Conservation (phyloP, 2,888 invertebrate species). For the Acanthosepion pharaonis region DNA sequence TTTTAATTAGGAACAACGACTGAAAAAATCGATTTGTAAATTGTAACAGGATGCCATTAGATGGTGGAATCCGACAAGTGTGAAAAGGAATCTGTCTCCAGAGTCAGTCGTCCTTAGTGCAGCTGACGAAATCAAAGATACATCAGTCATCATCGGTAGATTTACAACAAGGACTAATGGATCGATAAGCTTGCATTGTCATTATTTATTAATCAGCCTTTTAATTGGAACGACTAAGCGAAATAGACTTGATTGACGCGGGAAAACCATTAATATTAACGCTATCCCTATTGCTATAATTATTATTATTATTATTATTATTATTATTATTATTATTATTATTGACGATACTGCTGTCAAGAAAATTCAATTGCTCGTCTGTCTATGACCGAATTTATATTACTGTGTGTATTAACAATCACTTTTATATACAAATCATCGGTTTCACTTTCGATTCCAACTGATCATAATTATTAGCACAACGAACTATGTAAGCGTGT, state of each 20-base stretch:
- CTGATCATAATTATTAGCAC: no score
- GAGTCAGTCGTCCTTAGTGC: background rate
- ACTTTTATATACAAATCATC: background rate
- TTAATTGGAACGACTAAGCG: slow-evolving; percentile 14
- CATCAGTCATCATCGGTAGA: background rate
- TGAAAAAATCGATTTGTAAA: background rate
- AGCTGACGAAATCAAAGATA: background rate
- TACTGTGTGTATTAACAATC: background rate
- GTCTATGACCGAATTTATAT: background rate
- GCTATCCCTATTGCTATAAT: background rate
- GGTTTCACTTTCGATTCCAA: no score
- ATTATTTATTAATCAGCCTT: background rate
- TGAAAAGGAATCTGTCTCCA: background rate
- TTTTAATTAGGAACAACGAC: background rate
- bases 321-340: background rate
- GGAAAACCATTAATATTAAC: background rate
- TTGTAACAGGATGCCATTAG: background rate
- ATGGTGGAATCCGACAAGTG: background rate
- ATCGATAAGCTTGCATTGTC: background rate
- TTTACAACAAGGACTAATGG: background rate
- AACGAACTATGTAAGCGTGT: no score
- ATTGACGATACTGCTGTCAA: background rate
- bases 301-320: no score
- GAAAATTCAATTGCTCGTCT: background rate
- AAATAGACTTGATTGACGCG: background rate